Base-by-base conservation (phyloP, 2,113 vertebrate genomes). In the Hydrolagus affinis region DNA sequence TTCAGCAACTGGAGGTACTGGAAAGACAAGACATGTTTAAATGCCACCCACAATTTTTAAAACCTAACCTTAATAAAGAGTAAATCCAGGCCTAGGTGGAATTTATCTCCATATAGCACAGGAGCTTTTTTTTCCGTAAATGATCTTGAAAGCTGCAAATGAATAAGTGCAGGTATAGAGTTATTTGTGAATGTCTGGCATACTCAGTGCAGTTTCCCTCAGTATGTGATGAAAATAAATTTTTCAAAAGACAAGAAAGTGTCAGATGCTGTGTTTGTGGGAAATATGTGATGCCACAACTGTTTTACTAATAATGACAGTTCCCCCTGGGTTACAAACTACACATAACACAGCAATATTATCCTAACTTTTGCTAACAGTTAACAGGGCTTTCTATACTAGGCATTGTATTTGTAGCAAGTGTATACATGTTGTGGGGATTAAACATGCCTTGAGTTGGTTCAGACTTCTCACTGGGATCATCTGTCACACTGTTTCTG, bases 191-290 rank as follows among this genome's bases (percentile, higher is more conserved):
- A 83, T 17, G 60, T n/a, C 21, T 66, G 11, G 62, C 21, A 17
- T 14, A 83, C 64, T 30, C 30, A 9, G 62, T 83, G 78, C 60
- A 21, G 15, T 83, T 66, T 83, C 15, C 66, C 15, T 30, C 78
- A 19, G 78, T 15, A 83, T 78, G 59, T 8, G 76, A 77, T 32
- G 14, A 60, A 68, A 83, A 83, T 83, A 83, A 83, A 83, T n/a
- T n/a, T n/a, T n/a, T n/a, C n/a, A 72, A 83, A 83, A 28, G 17
- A 9, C 8, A 32, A 80, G 78, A 25, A 83, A 14, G 15, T 14
- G 28, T 19, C 78, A 83, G 60, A 28, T 25, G 30, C 32, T 44
- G 44, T 83, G 62, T 30, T 66, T 83, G 62, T 66, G 59, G 28
- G 25, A 83, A 30, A 83, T 66, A 21, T 62, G 32, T 66, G 60